phyloP scores from a whole-genome alignment of 2,113 vertebrate genomes.

The Silurus meridionalis region DNA sequence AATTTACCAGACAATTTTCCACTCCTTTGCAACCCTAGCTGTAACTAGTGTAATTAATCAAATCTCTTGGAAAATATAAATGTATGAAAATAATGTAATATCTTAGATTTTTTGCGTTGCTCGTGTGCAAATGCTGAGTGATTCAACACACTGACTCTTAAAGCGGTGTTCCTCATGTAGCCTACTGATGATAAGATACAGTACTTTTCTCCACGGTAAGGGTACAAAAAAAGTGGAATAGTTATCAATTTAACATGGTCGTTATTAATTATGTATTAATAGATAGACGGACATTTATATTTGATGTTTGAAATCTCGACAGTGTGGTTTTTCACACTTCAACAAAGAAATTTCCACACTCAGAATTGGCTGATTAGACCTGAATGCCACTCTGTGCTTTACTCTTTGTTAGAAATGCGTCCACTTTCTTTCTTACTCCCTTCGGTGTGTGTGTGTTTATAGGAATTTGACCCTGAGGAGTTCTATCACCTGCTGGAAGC shows the following conservation, averaged over 20 bases:
- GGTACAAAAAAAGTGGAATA: background rate
- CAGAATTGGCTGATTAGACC: background rate
- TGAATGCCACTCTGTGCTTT: background rate
- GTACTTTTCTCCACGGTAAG: background rate
- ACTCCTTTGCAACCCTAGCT: no score
- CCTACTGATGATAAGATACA: background rate
- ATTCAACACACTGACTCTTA: background rate
- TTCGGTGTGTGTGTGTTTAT: constrained; percentile 2
- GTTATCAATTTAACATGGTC: background rate
- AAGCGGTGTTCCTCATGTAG: no score
- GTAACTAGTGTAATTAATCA: no score
- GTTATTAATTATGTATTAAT: background rate
- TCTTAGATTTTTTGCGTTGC: background rate
- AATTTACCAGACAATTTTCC: no score
- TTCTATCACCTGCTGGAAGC: constrained; percentile 97
- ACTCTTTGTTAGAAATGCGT: background rate
- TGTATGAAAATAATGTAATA: no score
- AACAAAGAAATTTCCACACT: background rate
- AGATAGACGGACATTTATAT: background rate
- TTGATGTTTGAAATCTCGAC: no score
- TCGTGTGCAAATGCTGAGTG: background rate
- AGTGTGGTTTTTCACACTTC: background rate
- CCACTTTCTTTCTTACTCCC: background rate
- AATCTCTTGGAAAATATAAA: no score
- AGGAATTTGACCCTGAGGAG: constrained; percentile 98